A percentile compares a stretch with the other conserved stretches of the same genome.
These are phyloP conservation scores for Mycetomoellerius zeteki DNA, from an alignment of 1,140 invertebrate genomes.

Conservation along the genomic window DNA sequence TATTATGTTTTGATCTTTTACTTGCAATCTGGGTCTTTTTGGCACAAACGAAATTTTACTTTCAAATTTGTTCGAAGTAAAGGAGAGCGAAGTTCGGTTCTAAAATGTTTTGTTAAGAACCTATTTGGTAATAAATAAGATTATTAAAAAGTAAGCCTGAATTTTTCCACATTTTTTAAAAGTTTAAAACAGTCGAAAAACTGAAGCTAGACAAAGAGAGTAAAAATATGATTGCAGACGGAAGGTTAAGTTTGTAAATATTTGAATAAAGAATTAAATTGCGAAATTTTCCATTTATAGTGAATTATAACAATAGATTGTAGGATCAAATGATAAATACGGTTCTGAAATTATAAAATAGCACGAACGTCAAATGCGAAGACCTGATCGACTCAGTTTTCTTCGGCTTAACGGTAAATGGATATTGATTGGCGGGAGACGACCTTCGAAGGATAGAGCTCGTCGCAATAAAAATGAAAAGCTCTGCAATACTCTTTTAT, in stretches of 20 bases:
- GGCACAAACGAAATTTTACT: no score
- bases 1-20: no score
- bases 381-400: constrained; percentile 50
- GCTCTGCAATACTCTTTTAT: constrained; percentile 59
- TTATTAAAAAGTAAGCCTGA: no score
- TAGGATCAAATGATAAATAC: not conserved
- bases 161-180: no score
- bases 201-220: no score
- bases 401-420: constrained; percentile 58
- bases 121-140: no score
- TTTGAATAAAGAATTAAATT: not conserved
- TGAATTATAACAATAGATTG: not conserved
- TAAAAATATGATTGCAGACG: not conserved
- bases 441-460: constrained; percentile 65
- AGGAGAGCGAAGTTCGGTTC: no score
- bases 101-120: no score
- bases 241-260: not conserved
- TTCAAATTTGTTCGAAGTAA: no score
- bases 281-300: not conserved
- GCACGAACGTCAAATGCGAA: constrained; percentile 26
- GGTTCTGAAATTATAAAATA: constrained; percentile 23
- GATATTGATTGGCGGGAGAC: constrained; percentile 68
- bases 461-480: constrained; percentile 62
- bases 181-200: no score
- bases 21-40: no score